phyloP scores from a whole-genome alignment of 1,140 invertebrate species.

The Diplogasteroides magnus region DNA sequence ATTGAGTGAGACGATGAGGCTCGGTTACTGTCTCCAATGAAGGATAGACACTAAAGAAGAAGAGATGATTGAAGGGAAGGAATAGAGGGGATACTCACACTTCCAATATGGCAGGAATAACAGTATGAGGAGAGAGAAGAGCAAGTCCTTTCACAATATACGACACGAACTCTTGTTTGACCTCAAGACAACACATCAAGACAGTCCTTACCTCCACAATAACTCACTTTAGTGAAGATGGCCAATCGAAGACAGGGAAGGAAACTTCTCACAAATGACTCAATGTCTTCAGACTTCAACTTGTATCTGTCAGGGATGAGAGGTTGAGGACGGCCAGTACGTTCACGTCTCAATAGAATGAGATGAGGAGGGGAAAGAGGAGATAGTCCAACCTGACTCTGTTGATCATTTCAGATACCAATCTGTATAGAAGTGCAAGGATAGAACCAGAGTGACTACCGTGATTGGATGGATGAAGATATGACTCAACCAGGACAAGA shows the following conservation, averaged over 20 bases:
- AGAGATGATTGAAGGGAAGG: no score
- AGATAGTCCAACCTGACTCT: neutral
- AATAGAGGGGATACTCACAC: constrained; percentile 62
- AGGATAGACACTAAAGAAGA: constrained; percentile 63
- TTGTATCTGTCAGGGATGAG: constrained; percentile 67
- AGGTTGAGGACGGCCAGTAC: neutral
- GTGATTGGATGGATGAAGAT: constrained; percentile 79
- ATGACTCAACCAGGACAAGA: constrained; percentile 77
- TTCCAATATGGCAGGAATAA: constrained; percentile 77
- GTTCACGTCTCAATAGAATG: neutral
- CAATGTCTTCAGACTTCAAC: constrained; percentile 75
- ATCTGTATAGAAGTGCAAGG: constrained; percentile 7
- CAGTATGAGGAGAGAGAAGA: constrained; percentile 71
- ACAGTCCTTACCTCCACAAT: neutral
- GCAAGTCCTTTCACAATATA: constrained; percentile 71
- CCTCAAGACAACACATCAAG: constrained; percentile 57
- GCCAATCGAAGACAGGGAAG: constrained; percentile 68
- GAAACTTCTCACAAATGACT: constrained; percentile 72
- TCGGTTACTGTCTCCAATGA: constrained; percentile 79
- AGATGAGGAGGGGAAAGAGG: neutral
- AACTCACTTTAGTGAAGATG: constrained; percentile 68
- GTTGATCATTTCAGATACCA: neutral
- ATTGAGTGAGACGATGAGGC: constrained; percentile 66
- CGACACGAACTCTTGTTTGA: constrained; percentile 62
- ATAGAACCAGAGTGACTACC: constrained; percentile 67